phyloP scores from a whole-genome alignment of 2,113 vertebrate genomes.

The Hystrix brachyura region DNA sequence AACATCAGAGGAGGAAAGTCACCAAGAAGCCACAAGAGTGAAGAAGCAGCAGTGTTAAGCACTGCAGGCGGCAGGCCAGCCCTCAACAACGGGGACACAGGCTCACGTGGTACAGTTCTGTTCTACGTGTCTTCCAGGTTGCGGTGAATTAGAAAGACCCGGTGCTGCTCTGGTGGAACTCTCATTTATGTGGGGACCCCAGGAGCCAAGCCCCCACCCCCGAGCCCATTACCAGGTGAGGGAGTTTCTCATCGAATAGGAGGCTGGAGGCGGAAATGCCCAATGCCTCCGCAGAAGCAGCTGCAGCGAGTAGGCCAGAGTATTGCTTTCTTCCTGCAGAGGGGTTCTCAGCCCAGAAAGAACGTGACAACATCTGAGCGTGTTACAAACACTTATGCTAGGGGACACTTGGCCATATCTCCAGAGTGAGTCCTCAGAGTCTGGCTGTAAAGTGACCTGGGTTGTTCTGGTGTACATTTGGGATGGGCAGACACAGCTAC shows the following conservation, averaged over 20 bases:
- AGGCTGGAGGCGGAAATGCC: neutral
- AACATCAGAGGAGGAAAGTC: neutral
- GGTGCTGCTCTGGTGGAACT: neutral
- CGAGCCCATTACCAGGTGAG: neutral
- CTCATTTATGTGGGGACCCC: too few relatives aligned
- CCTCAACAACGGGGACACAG: neutral
- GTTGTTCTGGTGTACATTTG: neutral
- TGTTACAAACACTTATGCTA: neutral
- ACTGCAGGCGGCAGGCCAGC: neutral
- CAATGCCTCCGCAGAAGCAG: neutral
- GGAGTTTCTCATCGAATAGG: neutral
- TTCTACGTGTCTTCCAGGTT: neutral
- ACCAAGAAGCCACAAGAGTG: conserved; percentile 7
- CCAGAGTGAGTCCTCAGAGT: neutral
- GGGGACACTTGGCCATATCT: neutral
- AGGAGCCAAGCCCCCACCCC: neutral
- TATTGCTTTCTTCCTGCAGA: neutral
- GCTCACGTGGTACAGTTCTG: neutral
- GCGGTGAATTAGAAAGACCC: conserved; percentile 30
- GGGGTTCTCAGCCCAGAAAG: conserved; percentile 16
- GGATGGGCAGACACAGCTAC: neutral
- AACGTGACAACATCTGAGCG: neutral
- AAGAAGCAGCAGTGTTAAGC: neutral
- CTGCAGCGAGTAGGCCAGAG: neutral
- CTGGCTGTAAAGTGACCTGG: neutral